A percentile compares a stretch with the other conserved stretches of the same genome.
Evolutionary conservation across 2,797 vertebrate genomes (phyloP).

Genomic region (Clarias pachynema): DNA sequence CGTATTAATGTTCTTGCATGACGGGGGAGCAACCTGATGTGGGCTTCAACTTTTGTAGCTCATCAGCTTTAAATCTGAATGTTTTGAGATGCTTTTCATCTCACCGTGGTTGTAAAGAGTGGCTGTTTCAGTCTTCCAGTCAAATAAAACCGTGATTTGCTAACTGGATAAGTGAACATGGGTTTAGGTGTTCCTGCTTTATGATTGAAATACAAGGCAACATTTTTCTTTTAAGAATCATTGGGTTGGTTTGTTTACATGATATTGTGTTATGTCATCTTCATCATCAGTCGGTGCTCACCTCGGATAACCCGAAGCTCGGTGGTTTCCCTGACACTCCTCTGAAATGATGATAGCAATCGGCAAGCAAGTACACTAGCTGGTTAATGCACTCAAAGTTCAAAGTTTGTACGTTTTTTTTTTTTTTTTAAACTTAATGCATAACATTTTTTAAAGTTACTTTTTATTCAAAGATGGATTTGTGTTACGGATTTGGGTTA

Average conservation of each 20-base stretch:
- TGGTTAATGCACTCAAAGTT: too few relatives aligned
- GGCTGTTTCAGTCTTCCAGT: neutral
- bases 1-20: neutral
- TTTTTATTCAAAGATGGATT: too few relatives aligned
- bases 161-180: neutral
- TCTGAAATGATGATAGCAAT: slow-evolving; percentile 2
- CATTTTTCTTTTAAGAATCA: neutral
- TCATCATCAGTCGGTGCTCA: neutral
- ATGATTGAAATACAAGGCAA: neutral
- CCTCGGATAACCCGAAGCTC: neutral
- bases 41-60: neutral
- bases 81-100: neutral
- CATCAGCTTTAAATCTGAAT: neutral
- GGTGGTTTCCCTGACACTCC: neutral
- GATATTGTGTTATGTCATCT: neutral
- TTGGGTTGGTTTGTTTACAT: neutral
- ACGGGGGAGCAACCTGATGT: neutral
- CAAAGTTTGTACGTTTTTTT: too few relatives aligned
- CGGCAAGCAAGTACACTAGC: too few relatives aligned
- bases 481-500: too few relatives aligned
- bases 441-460: too few relatives aligned
- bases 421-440: too few relatives aligned
- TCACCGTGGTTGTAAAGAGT: neutral
- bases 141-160: neutral
- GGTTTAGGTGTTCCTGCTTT: neutral